A percentile compares a stretch with the other conserved stretches of the same genome.
Evolutionary conservation across 1,140 invertebrate genomes (phyloP).

Genomic region (Lepidurus apus): DNA sequence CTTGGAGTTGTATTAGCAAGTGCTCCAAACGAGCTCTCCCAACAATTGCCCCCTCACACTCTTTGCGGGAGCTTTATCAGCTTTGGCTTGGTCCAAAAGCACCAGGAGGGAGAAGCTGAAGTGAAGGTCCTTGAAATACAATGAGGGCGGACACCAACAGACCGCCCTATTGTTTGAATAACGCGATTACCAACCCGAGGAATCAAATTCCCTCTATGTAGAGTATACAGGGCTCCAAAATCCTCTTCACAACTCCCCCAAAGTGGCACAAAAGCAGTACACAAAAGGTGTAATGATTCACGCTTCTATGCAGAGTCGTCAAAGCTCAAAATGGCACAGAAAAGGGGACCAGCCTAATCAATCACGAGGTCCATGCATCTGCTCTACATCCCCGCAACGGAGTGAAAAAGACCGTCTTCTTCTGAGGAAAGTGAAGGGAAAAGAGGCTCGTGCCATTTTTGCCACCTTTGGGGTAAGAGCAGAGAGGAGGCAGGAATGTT

Average conservation of each 20-base stretch:
- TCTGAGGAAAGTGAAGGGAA: background rate
- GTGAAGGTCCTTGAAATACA: constrained; percentile 2
- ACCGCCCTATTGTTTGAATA: constrained; percentile 15
- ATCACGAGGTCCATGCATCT: background rate
- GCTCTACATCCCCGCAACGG: background rate
- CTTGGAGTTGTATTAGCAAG: constrained; percentile 14
- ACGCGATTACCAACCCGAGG: constrained; percentile 1
- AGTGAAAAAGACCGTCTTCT: background rate
- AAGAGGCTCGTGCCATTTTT: background rate
- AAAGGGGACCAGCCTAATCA: background rate
- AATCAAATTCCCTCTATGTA: background rate
- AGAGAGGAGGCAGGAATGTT: constrained; percentile 23
- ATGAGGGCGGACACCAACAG: constrained; percentile 12
- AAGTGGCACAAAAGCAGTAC: background rate
- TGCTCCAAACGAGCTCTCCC: background rate
- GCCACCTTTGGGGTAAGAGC: background rate
- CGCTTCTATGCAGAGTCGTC: background rate
- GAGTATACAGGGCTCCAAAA: background rate
- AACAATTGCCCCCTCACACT: constrained; percentile 7
- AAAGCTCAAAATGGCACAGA: background rate
- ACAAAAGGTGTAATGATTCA: background rate
- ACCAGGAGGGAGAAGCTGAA: background rate
- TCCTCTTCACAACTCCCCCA: background rate
- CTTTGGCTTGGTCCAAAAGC: constrained; percentile 6
- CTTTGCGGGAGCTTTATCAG: constrained; percentile 18